Evolutionary conservation across 2,113 vertebrate species (phyloP), one percentile per base, ranked within the genome.

Genomic region (Seriola rivoliana): DNA sequence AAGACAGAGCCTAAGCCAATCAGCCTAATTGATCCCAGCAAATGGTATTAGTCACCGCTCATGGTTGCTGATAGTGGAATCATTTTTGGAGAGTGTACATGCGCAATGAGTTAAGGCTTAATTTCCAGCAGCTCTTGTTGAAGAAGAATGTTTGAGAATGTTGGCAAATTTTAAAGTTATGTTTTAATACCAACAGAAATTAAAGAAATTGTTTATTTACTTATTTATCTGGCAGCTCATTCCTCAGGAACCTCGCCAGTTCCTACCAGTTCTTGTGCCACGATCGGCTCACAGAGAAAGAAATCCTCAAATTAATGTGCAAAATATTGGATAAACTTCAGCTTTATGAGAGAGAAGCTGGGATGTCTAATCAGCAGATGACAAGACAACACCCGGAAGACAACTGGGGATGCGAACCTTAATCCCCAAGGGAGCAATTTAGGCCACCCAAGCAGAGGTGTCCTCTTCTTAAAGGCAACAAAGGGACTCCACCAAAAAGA

Each of bases 1-100:
- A 86, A 92, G 87, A 93, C 83, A 82, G 75, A 86, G 92, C 86
- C 84, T 66, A 82, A 90, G 89, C 93, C 91, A 92, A 94, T 93
- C 93, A 93, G 90, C 70, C 88, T 92, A 92, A 95, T 93, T 89
- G 90, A 93, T 93, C 89, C 73, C 68, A 75, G 78, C 85, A 90
- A 91, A 93, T 79, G 74, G 85, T 88, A 88, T 86, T 85, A 89
- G 87, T 89, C 82, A 81, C 87, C n/a, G 13, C 69, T 75, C 60
- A 38, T 57, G 74, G 68, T 83, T 67, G 64, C 82, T 65, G 55
- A 85, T 78, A 38, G 50, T 63, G 65, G 59, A 68, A 75, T 38
- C 32, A 38, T 80, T 85, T 81, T 67, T 76, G 71, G 46, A 70
- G 59, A 25, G 16, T 40, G 81, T 63, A 40, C 5, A 23, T 29